These are phyloP conservation scores for Falco biarmicus DNA, from an alignment of 2,797 vertebrate genomes.

Conservation along the genomic window DNA sequence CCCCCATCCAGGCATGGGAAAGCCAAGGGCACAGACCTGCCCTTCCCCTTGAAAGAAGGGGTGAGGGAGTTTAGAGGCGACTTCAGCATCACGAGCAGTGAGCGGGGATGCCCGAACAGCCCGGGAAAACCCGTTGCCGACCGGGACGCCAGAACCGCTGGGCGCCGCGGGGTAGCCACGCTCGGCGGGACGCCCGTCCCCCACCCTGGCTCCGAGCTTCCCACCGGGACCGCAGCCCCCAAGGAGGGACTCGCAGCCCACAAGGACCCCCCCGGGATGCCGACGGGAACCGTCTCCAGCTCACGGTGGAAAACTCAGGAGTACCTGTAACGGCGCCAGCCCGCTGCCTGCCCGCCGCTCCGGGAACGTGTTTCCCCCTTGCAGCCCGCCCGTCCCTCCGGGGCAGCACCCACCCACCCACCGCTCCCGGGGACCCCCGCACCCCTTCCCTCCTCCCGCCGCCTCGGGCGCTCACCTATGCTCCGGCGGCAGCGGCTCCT, in stretches of 20 bases:
- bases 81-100: rapidly evolving
- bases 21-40: neutral
- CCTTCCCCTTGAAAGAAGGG: rapidly evolving
- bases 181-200: neutral
- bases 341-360: neutral
- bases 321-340: neutral
- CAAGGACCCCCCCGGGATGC: neutral
- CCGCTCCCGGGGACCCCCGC: too few relatives aligned
- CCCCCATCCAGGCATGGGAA: neutral
- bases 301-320: neutral
- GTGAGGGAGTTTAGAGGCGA: neutral
- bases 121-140: neutral
- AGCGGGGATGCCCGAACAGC: neutral
- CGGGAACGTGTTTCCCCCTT: neutral
- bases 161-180: neutral
- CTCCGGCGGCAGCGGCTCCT: neutral
- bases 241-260: neutral
- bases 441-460: neutral
- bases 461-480: constrained; percentile 8
- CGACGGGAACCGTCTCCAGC: neutral
- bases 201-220: neutral
- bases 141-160: neutral
- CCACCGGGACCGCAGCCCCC: neutral
- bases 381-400: neutral
- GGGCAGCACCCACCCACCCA: neutral